These are phyloP conservation scores for Arbacia lixula DNA, from an alignment of 53 echinoderm and acorn worm species.

Conservation along the genomic window DNA sequence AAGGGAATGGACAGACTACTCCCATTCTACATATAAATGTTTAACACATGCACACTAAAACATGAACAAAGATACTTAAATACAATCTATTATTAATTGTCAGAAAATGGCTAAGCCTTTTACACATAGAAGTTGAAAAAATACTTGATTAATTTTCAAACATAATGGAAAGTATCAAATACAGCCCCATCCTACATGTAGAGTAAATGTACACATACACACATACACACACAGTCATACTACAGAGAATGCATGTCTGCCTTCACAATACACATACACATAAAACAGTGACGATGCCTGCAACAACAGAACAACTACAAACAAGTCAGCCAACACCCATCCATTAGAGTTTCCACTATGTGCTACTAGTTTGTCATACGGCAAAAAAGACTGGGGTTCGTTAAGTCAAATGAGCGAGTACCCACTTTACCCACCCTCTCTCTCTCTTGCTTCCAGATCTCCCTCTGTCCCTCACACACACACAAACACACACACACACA, in stretches of 20 bases:
- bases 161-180: too few relatives aligned
- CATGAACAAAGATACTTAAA: too few relatives aligned
- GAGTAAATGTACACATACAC: background rate
- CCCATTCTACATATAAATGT: too few relatives aligned
- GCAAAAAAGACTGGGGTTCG: conserved; percentile 43
- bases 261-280: background rate
- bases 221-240: conserved; percentile 7
- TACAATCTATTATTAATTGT: too few relatives aligned
- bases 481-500: conserved; percentile 4
- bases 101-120: too few relatives aligned
- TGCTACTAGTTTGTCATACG: conserved; percentile 49
- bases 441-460: too few relatives aligned
- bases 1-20: too few relatives aligned
- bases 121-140: too few relatives aligned
- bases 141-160: too few relatives aligned
- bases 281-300: background rate
- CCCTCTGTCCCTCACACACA: too few relatives aligned
- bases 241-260: background rate
- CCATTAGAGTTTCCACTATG: conserved; percentile 50
- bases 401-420: conserved; percentile 36
- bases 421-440: background rate
- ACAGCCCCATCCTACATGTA: too few relatives aligned
- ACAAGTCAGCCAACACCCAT: conserved; percentile 56
- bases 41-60: too few relatives aligned
- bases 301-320: conserved; percentile 57